Base-by-base conservation (phyloP, 2,113 vertebrate species). In the Chaetodon auriga region DNA sequence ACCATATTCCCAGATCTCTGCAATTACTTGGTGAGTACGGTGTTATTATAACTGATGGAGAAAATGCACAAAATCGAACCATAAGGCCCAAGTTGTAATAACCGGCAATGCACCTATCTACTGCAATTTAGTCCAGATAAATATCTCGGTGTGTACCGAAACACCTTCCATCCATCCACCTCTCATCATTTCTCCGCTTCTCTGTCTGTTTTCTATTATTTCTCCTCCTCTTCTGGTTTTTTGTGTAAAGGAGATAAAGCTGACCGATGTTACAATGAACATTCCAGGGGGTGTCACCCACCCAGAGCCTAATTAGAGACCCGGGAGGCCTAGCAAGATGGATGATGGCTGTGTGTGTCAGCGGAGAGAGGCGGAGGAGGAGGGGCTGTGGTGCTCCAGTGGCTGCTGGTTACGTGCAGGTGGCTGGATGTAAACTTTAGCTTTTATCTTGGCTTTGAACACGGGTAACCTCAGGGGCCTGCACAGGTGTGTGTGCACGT, bases 381-480 rank as follows among this genome's bases (percentile, higher is more conserved):
- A 43, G 85, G 73, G 66, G 58, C 16, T 25, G 75, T 0, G 69
- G 61, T 35, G 72, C 63, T 53, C 10, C 82, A 23, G 76, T 1
- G 43, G 86, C 82, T 82, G 86, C 81, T 77, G 89, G 83, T 90
- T 91, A 78, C 41, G 75, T 88, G 90, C 93, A 94, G 91, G 92
- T 94, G 91, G 86, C 78, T 89, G 72, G 82, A 83, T 82, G 75
- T 84, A 84, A 87, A 88, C 19, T n/a, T 49, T 60, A 21, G 77
- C 92, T 94, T 93, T 94, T 86, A 94, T 92, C 90, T 93, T 30
- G 49, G 68, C 91, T 94, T 94, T 94, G 90, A 94, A 93, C 85
- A 43, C 21, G 58, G 85, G 54, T n/a, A 69, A 73, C 89, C 91
- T 90, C 82, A 80, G 74, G 87, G 92, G 86, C 82, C 85, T 70